Base-by-base conservation (phyloP, 2,888 invertebrate genomes). In the Scaptodrosophila latifasciaeformis region DNA sequence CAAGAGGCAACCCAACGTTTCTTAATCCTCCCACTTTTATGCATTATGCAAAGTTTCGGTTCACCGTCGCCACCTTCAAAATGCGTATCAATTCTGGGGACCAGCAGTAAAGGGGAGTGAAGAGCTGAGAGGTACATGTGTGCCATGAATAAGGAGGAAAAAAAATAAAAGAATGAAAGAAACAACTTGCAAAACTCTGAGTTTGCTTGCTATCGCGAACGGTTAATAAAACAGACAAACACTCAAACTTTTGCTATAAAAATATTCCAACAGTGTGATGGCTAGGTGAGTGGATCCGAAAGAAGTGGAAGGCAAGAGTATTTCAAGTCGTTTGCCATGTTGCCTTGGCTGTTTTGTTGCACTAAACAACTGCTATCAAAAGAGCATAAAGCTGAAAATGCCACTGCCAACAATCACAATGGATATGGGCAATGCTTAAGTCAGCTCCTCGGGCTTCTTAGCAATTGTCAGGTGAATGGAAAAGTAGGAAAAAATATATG, bases 141-240 rank as follows among this genome's bases (percentile, higher is more conserved):
- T 62, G 46, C 50, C 55, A 66, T 78, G 71, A 69, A 83, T 79
- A 83, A 76, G 67, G 59, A 34, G 49, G 29, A 49, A 44, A 27
- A 45, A 37, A 13, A 19, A 5, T 2, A 13, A 10, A 10, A 37
- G 39, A 17, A 24, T 2, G 13, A 27, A 10, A 15, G 29, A 24
- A 24, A 1, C 6, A 10, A 13, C 12, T 24, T 24, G 24, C 4
- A 37, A 37, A 17, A 17, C 17, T 37, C 17, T 37, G n/a, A 34
- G 15, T 13, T 34, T 34, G 34, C 15, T 6, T 15, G 37, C 37
- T 37, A 17, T 17, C 53, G 71, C 67, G 57, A 65, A 75, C 68
- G 79, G 69, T 79, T 81, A 82, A 83, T 82, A 83, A 81, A 79
- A 81, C 81, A 82, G 82, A 76, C 78, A 82, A 82, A 78, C 81